These are phyloP conservation scores for Ciconia maguari DNA, from an alignment of 2,113 vertebrate genomes.

Conservation along the genomic window DNA sequence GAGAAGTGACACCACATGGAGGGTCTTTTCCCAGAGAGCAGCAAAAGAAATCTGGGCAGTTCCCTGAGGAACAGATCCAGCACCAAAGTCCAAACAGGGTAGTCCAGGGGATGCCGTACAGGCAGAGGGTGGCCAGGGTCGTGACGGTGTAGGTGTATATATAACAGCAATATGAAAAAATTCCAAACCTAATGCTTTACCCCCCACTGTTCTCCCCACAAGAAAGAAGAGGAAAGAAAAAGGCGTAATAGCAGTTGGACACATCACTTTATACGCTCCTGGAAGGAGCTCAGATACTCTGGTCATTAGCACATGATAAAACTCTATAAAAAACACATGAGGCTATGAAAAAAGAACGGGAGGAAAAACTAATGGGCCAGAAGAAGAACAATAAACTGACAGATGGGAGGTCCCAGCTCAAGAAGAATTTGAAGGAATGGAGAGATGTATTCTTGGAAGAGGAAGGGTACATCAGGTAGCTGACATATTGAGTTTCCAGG, in stretches of 20 bases:
- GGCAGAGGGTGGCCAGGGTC: neutral
- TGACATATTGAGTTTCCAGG: conserved; percentile 56
- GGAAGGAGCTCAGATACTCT: neutral
- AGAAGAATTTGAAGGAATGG: conserved; percentile 62
- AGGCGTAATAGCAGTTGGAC: neutral
- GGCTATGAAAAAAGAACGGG: neutral
- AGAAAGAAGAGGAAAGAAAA: neutral
- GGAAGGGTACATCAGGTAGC: conserved; percentile 70
- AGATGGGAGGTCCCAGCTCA: conserved; percentile 41
- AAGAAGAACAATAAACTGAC: conserved; percentile 56
- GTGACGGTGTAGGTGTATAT: neutral
- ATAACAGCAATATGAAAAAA: neutral
- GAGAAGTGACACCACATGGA: neutral
- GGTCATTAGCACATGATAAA: conserved; percentile 2
- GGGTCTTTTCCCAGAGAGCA: neutral
- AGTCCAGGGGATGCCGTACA: neutral
- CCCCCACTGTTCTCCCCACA: neutral
- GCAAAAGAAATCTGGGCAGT: neutral
- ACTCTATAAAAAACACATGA: neutral
- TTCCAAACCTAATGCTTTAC: neutral
- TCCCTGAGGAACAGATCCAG: neutral
- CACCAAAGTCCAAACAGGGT: neutral
- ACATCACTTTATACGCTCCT: neutral
- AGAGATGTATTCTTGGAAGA: conserved; percentile 59
- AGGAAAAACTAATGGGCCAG: conserved; percentile 7